Percentiles rank a stretch among this genome's conserved stretches.
Evolutionary conservation across 2,888 invertebrate species (phyloP).

Genomic region (Allacma fusca): DNA sequence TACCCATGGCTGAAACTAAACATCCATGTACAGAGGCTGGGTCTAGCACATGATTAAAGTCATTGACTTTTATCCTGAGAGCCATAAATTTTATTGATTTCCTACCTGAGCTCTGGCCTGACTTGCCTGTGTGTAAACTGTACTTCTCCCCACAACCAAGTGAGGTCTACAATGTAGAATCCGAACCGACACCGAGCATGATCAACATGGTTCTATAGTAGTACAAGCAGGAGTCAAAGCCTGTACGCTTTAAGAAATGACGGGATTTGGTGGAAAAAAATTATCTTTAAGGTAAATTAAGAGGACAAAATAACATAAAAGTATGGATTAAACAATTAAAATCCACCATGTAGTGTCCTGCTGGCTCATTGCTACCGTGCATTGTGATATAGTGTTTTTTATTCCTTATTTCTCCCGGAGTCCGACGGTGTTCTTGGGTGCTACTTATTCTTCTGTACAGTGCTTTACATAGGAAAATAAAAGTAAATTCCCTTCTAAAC

Average conservation of each 20-base stretch:
- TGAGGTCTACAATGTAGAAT: neutral
- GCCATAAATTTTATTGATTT: constrained; percentile 32
- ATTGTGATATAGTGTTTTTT: constrained; percentile 17
- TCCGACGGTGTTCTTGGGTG: neutral
- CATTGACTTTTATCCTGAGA: constrained; percentile 9
- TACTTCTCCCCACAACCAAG: neutral
- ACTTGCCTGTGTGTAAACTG: neutral
- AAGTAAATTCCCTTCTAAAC: neutral
- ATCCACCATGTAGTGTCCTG: constrained; percentile 2
- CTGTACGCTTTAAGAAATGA: neutral
- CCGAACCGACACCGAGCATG: constrained; percentile 25
- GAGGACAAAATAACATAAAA: neutral
- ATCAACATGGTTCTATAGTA: constrained; percentile 24
- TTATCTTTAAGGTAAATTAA: constrained; percentile 3
- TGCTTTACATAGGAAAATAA: neutral
- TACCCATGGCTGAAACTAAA: neutral
- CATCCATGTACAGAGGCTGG: neutral
- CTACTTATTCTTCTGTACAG: neutral
- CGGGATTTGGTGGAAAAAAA: neutral
- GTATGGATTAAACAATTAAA: constrained; percentile 20
- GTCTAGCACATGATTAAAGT: constrained; percentile 16
- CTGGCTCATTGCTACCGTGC: neutral
- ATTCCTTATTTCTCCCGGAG: neutral
- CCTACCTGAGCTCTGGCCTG: constrained; percentile 13
- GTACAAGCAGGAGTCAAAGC: neutral